Base-by-base conservation (phyloP, 2,113 vertebrate genomes). In the Gavia stellata region DNA sequence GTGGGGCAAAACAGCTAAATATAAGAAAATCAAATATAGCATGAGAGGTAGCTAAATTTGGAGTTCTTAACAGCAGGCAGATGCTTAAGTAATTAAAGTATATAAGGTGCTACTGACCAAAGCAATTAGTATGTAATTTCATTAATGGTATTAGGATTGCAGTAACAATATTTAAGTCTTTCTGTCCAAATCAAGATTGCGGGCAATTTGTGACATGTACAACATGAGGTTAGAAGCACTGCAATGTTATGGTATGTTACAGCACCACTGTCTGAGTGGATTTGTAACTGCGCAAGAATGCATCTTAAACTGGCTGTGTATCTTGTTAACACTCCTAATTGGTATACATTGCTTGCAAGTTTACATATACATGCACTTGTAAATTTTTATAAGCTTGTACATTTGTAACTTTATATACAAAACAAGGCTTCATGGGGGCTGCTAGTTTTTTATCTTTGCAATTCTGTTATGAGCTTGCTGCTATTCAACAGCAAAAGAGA, bases 71-170 rank as follows among this genome's bases (percentile, higher is more conserved):
- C 33, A 91, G 74, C 89, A 92, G 83, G 70, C 45, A 91, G 67
- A 66, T 91, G 62, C 70, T 84, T 92, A 91, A 90, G 74, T 94
- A 95, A 81, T 89, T 94, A 75, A 94, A 68, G 45, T 75, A 19
- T 89, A 25, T 58, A 86, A 92, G 88, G 84, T 95, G 59, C 73
- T 94, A 53, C 81, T 95, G 92, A 92, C 84, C 94, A 86, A 88
- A 95, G 84, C 84, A 95, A 94, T 96, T 94, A 94, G 84, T 92
- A 70, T 81, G 62, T 94, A 83, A 94, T 97, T 97, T 94, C 62
- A 77, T 83, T 92, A 97, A 96, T 87, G 71, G 58, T 6, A 4
- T 87, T 95, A 80, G 70, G 52, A 91, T 94, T 82, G 77, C 84
- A 92, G 59, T 81, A 92, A 94, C 89, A 94, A 86, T 81, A 92